Evolutionary conservation across 2,888 invertebrate genomes (phyloP), one percentile per base, ranked within the genome.

Genomic region (Leptopilina syphax): DNA sequence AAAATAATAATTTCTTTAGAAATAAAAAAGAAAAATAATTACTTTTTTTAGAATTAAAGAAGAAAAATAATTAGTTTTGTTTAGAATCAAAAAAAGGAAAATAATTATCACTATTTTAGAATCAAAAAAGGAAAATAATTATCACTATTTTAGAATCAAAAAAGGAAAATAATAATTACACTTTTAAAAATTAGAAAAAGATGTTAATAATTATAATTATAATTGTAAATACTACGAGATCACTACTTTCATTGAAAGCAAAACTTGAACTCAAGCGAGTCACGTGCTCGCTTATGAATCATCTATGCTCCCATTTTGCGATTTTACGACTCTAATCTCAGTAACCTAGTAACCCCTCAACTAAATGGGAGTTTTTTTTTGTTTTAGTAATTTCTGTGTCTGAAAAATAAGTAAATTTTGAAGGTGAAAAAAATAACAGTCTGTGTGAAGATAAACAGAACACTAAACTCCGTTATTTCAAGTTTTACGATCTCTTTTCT

Each of bases 241-340:
- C 47, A 47, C 44, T 34, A 34, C 13, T 63, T 70, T n/a, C 47
- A 24, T 70, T 41, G 41, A 54, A 24, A 44, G 10, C 18, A n/a
- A 27, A 54, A 12, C 47, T 60, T n/a, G 66, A 68, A 77, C 63
- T 79, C 77, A 13, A 73, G 44, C 77, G 77, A 57, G 76, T 78
- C 77, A 77, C 57, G 67, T 78, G 47, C 77, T 12, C 6, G 65
- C 54, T 79, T 47, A 77, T 79, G 76, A 67, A 80, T 79, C 79
- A 70, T 77, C 78, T 80, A 82, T 41, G 63, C 50, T 73, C 65
- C 67, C 44, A 65, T 24, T 73, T 65, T 70, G 24, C 77, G 67
- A 54, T 81, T 85, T 87, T 87, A 87, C 82, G 87, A 84, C 83
- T 77, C 60, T 41, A 67, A 80, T 83, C 80, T 65, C 73, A 66